phyloP scores from a whole-genome alignment of 2,797 vertebrate species.

The Anguilla pacifica region DNA sequence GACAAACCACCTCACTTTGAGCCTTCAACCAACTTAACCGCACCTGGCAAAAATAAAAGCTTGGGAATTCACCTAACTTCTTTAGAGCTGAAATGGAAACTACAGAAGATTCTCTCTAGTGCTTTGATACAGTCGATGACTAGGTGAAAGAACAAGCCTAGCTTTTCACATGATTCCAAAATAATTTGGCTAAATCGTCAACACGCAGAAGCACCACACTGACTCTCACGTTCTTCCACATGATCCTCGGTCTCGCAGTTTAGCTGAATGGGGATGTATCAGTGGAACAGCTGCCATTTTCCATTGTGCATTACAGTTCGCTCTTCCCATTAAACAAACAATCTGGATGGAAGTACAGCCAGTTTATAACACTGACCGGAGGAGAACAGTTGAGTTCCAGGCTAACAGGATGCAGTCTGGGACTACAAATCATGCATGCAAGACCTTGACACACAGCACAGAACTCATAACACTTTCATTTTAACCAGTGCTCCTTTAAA shows the following conservation, averaged over 20 bases:
- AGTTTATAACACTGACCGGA: not conserved
- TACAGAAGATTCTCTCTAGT: not conserved
- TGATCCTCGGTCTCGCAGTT: not conserved
- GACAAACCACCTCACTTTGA: not conserved
- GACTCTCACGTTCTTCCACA: not conserved
- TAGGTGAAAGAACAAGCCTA: not conserved
- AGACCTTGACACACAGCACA: not conserved
- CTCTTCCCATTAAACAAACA: not conserved
- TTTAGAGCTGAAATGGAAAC: not conserved
- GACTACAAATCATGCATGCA: not conserved
- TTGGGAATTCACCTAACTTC: not conserved
- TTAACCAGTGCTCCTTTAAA: not conserved
- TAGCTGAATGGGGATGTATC: not conserved
- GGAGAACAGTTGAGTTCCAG: not conserved
- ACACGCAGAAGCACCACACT: not conserved
- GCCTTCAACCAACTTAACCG: not conserved
- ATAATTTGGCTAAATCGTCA: not conserved
- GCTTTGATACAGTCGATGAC: not conserved
- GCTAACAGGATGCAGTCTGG: not conserved
- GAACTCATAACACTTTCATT: not conserved
- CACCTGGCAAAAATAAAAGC: not conserved
- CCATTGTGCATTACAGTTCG: not conserved
- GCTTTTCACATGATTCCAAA: not conserved
- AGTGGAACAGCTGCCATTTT: not conserved
- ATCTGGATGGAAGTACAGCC: not conserved